Evolutionary conservation across 1,140 invertebrate species (phyloP).

Genomic region (Drosophila eugracilis): DNA sequence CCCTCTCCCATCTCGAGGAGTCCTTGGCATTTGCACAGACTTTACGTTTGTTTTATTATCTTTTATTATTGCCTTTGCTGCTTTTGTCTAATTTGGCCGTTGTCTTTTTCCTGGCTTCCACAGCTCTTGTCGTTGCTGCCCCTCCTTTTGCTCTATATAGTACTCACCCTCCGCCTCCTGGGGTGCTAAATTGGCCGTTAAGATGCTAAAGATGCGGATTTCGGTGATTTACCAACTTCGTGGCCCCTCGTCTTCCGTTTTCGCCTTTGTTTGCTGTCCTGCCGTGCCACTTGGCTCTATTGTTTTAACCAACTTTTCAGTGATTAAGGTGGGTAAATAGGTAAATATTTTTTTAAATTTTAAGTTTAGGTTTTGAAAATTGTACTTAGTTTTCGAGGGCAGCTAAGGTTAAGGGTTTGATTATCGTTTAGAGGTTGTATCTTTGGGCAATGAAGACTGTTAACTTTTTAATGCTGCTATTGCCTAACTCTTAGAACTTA

Average conservation of each 20-base stretch:
- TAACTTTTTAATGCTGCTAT: too few relatives aligned
- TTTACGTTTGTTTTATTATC: constrained; percentile 82
- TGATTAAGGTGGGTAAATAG: too few relatives aligned
- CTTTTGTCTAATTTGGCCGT: constrained; percentile 52
- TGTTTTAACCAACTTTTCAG: constrained; percentile 13
- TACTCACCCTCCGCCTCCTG: not conserved
- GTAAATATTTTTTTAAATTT: too few relatives aligned
- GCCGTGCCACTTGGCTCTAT: not conserved
- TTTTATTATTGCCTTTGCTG: constrained; percentile 65
- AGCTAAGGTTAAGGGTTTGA: too few relatives aligned
- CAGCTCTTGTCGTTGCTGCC: not conserved
- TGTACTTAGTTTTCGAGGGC: too few relatives aligned
- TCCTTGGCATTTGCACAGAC: constrained; percentile 43
- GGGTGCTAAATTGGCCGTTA: constrained; percentile 80
- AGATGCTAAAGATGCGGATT: constrained; percentile 81
- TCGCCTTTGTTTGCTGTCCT: constrained; percentile 24
- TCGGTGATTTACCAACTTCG: constrained; percentile 72
- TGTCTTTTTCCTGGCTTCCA: constrained; percentile 47
- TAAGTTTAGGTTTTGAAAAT: too few relatives aligned
- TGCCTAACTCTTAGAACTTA: too few relatives aligned
- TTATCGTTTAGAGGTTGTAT: too few relatives aligned
- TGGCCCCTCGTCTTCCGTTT: constrained; percentile 6
- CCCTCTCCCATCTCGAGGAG: too few relatives aligned
- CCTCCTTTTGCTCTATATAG: too few relatives aligned
- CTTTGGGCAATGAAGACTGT: too few relatives aligned